Conservation (phyloP, 2,113 vertebrate genomes). For the Cariama cristata region DNA sequence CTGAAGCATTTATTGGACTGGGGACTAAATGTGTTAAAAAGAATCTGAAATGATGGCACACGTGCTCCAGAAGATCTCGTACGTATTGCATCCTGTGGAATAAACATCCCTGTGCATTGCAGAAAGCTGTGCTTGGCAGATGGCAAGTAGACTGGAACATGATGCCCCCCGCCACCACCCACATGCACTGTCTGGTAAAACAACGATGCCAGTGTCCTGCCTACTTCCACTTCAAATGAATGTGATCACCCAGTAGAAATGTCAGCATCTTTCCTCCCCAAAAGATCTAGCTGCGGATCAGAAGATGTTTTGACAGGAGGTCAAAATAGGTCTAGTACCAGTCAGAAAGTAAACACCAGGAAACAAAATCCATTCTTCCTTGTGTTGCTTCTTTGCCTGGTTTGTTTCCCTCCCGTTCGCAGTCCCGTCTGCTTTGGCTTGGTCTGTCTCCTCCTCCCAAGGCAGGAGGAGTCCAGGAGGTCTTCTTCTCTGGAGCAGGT, state of each 20-base stretch:
- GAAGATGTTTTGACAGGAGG: neutral
- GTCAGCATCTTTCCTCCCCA: neutral
- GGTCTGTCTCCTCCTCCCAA: neutral
- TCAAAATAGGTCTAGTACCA: neutral
- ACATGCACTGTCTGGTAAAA: constrained; percentile 32
- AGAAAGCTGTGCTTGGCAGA: constrained; percentile 72
- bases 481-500: neutral
- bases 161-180: constrained; percentile 21
- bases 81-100: constrained; percentile 41
- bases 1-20: neutral
- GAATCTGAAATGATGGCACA: neutral
- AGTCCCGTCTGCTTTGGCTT: neutral
- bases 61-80: neutral
- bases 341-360: neutral
- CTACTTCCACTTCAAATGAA: neutral
- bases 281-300: neutral
- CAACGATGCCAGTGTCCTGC: neutral
- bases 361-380: neutral
- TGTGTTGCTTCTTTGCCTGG: neutral
- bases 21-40: neutral
- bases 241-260: neutral
- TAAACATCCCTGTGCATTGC: constrained; percentile 55
- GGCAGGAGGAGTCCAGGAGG: neutral
- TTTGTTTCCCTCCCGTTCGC: neutral
- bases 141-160: constrained; percentile 62